These are phyloP conservation scores for Aphyosemion australe DNA, from an alignment of 2,113 vertebrate genomes.

Conservation along the genomic window DNA sequence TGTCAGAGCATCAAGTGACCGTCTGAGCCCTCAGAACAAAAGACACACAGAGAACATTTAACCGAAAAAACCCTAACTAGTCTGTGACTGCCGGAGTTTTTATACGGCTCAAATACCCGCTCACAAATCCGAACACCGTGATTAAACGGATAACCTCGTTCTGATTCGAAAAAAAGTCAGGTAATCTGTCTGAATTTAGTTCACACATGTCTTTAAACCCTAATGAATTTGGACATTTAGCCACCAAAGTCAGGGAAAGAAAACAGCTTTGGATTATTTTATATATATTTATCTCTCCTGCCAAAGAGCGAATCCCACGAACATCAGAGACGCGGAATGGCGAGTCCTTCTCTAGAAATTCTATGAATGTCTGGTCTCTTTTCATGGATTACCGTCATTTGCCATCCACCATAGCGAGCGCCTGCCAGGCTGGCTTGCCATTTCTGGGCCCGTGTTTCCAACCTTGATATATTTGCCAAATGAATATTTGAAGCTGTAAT, in stretches of 20 bases:
- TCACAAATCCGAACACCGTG: not conserved
- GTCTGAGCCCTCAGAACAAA: slow-evolving; percentile 40
- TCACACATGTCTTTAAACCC: slow-evolving; percentile 22
- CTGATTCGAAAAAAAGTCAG: slow-evolving; percentile 2
- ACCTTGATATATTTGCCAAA: slow-evolving; percentile 87
- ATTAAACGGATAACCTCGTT: not conserved
- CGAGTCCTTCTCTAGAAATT: slow-evolving; percentile 69
- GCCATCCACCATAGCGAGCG: slow-evolving; percentile 72
- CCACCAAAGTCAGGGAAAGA: slow-evolving; percentile 32
- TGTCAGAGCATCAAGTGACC: slow-evolving; percentile 46
- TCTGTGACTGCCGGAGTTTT: not conserved
- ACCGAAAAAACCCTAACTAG: not conserved
- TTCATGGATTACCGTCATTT: slow-evolving; percentile 80
- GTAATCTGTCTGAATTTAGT: slow-evolving; percentile 20
- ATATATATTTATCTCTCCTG: slow-evolving; percentile 36
- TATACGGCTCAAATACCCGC: not conserved
- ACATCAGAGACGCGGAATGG: slow-evolving; percentile 68
- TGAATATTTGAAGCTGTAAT: slow-evolving; percentile 84
- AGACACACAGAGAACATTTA: slow-evolving; percentile 9
- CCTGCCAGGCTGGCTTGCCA: slow-evolving; percentile 79
- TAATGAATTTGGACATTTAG: slow-evolving; percentile 50
- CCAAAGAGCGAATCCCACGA: slow-evolving; percentile 63
- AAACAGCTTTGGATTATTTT: slow-evolving; percentile 56
- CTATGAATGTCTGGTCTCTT: slow-evolving; percentile 77
- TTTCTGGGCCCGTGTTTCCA: slow-evolving; percentile 80